Conservation (phyloP, 2,113 vertebrate species). For the Entomyzon cyanotis region DNA sequence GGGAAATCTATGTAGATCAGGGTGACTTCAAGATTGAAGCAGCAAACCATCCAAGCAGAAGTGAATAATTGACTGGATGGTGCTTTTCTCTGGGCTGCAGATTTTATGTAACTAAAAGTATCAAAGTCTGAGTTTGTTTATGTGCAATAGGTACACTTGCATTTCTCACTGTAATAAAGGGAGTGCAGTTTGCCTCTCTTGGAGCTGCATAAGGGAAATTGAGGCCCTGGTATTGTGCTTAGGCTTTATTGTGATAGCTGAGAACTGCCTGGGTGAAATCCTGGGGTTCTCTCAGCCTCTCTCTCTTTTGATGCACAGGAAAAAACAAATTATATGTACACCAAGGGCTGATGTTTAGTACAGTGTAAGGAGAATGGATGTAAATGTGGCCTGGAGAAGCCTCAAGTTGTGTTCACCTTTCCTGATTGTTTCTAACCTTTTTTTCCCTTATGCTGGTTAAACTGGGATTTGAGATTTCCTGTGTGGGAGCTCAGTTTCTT, state of each 20-base stretch:
- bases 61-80: slow-evolving; percentile 61
- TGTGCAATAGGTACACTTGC: slow-evolving; percentile 5
- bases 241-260: neutral
- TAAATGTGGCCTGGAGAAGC: neutral
- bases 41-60: neutral
- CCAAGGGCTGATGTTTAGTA: neutral
- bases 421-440: neutral
- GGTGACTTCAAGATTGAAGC: slow-evolving; percentile 12
- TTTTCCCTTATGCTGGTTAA: neutral
- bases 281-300: neutral
- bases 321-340: neutral
- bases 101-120: slow-evolving; percentile 60
- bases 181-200: neutral
- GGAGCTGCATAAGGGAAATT: neutral
- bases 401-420: neutral
- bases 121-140: slow-evolving; percentile 66
- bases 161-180: slow-evolving; percentile 7
- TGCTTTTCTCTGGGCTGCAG: slow-evolving; percentile 20
- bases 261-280: neutral
- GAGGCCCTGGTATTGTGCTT: neutral
- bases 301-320: neutral
- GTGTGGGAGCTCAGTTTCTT: neutral
- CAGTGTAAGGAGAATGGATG: neutral
- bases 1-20: slow-evolving; percentile 12
- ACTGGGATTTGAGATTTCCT: neutral